phyloP scores from a whole-genome alignment of 2,797 vertebrate genomes.

The Manis javanica region DNA sequence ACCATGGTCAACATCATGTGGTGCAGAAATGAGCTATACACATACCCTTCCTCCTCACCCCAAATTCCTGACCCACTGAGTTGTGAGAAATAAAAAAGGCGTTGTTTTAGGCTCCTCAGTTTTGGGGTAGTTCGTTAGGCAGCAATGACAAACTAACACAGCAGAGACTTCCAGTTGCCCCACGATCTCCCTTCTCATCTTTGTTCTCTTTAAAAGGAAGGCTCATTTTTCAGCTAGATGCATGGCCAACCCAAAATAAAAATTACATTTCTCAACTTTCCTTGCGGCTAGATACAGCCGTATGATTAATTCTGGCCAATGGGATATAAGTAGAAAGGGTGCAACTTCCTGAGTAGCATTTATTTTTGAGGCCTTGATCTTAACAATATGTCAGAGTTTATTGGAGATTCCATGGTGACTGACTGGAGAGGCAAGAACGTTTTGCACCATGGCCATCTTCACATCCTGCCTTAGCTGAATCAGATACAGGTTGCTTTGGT shows the following conservation, averaged over 20 bases:
- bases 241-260: not conserved
- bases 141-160: not conserved
- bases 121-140: not conserved
- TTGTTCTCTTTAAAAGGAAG: not conserved
- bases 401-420: not conserved
- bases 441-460: not conserved
- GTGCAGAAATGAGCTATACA: not conserved
- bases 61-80: not conserved
- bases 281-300: not conserved
- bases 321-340: not conserved
- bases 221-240: not conserved
- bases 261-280: conserved; percentile 16
- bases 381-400: not conserved
- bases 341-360: not conserved
- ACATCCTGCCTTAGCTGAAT: not conserved
- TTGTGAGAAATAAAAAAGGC: not conserved
- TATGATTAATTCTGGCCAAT: not conserved
- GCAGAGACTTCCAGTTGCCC: not conserved
- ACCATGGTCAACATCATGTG: not conserved
- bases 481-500: not conserved
- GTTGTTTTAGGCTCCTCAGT: not conserved
- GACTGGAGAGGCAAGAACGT: not conserved
- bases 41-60: not conserved
- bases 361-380: conserved; percentile 1
- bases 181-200: not conserved